Evolutionary conservation across 2,113 vertebrate species (phyloP), one percentile per base, ranked within the genome.

Genomic region (Pelecanus crispus): DNA sequence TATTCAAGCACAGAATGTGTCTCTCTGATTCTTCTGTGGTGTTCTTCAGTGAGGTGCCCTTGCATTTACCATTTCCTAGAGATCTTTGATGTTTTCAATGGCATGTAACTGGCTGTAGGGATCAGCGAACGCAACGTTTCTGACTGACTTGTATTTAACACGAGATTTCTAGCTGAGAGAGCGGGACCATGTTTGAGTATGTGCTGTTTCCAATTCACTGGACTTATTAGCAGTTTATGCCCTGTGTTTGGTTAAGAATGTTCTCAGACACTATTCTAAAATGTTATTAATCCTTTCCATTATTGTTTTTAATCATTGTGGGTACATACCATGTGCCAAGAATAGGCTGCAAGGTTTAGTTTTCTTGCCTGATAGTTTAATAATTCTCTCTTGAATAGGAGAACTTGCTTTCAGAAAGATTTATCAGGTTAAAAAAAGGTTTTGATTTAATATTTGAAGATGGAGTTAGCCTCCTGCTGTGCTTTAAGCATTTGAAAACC

Each of bases 401-500:
- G 71, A 75, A 89, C 45, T 97, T 94, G 75, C 96, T 96, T 97
- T 97, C 96, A 95, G 92, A 96, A 97, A 98, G 95, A 98, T 96
- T 97, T 98, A 97, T 95, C 90, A 96, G 96, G 97, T 98, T 98
- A 95, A 98, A 97, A 97, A 98, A 98, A 97, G 97, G 97, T 95
- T 98, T 98, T 98, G 97, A 97, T 98, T 98, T 98, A 98, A 98
- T 98, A 98, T 98, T 98, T 98, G 98, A 98, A 98, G 96, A 98
- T 34, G 75, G 97, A 97, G 97, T 98, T 98, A 98, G 96, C 95
- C 97, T 98, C 98, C 98, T 56, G 97, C 98, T 98, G 98, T 98
- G 98, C 97, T 96, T 98, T 95, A 98, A 98, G 96, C 96, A 98
- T 98, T 96, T 98, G 97, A 97, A 98, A 98, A 97, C 92, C 97